A percentile compares a stretch with the other conserved stretches of the same genome.
phyloP scores from a whole-genome alignment of 2,888 invertebrate genomes.

The Harpalus rufipes region DNA sequence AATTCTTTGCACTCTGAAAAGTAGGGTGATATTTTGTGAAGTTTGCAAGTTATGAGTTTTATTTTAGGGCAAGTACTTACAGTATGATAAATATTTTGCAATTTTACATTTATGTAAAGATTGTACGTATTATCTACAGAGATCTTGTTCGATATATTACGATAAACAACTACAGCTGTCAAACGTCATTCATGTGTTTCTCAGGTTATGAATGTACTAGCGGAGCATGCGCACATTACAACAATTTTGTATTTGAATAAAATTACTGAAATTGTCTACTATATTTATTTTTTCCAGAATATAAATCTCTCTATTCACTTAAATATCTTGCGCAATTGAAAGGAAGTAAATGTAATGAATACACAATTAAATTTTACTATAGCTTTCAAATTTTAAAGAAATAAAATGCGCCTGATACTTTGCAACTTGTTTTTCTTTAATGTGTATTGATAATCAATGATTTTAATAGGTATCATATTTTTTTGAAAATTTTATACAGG shows the following conservation, averaged over 20 bases:
- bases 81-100: constrained; percentile 3
- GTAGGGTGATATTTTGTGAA: constrained; percentile 4
- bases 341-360: too few relatives aligned
- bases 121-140: constrained; percentile 8
- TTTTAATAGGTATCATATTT: too few relatives aligned
- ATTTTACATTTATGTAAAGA: constrained; percentile 43
- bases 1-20: constrained; percentile 25
- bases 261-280: too few relatives aligned
- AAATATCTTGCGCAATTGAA: too few relatives aligned
- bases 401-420: neutral
- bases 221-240: neutral
- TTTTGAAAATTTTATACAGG: too few relatives aligned
- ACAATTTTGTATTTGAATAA: too few relatives aligned
- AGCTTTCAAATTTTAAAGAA: neutral
- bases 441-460: neutral
- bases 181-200: constrained; percentile 62
- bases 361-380: too few relatives aligned
- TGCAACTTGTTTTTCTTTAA: neutral
- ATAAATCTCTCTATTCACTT: too few relatives aligned
- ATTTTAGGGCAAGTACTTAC: constrained; percentile 3
- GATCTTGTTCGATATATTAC: constrained; percentile 7
- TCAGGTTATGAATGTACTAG: constrained; percentile 47
- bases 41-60: neutral
- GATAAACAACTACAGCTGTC: constrained; percentile 65
- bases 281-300: too few relatives aligned